phyloP scores from a whole-genome alignment of 2,113 vertebrate genomes.

The Pyrgilauda ruficollis region DNA sequence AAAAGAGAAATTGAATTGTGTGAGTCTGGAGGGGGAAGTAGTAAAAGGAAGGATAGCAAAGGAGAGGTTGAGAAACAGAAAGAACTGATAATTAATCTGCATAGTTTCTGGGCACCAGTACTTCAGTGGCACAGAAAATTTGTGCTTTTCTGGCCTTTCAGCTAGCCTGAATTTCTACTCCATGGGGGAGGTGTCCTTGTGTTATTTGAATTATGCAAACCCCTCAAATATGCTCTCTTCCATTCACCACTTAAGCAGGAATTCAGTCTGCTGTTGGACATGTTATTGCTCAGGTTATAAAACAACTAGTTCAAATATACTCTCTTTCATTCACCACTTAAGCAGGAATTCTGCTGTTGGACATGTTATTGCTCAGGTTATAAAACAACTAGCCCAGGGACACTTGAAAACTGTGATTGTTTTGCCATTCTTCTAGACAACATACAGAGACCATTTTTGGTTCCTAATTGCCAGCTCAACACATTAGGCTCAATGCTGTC shows the following conservation, averaged over 20 bases:
- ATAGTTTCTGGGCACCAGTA: neutral
- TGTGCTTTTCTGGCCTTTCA: neutral
- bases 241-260: neutral
- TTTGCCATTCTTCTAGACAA: neutral
- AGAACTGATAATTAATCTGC: neutral
- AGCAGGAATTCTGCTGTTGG: neutral
- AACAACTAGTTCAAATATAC: no score
- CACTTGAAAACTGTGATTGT: neutral
- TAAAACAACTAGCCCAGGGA: neutral
- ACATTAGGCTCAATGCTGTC: neutral
- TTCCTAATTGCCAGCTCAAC: neutral
- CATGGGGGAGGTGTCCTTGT: neutral
- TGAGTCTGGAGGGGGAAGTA: neutral
- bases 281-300: neutral
- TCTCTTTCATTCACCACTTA: neutral
- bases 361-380: neutral
- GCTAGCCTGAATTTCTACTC: neutral
- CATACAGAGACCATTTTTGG: neutral
- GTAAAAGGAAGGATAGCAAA: neutral
- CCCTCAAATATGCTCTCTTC: neutral
- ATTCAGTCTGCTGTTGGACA: neutral
- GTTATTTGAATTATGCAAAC: neutral
- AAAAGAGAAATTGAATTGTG: neutral
- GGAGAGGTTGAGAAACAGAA: neutral
- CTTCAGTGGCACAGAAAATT: neutral